phyloP scores from a whole-genome alignment of 2,797 vertebrate species.

The Halcyon chelicuti region DNA sequence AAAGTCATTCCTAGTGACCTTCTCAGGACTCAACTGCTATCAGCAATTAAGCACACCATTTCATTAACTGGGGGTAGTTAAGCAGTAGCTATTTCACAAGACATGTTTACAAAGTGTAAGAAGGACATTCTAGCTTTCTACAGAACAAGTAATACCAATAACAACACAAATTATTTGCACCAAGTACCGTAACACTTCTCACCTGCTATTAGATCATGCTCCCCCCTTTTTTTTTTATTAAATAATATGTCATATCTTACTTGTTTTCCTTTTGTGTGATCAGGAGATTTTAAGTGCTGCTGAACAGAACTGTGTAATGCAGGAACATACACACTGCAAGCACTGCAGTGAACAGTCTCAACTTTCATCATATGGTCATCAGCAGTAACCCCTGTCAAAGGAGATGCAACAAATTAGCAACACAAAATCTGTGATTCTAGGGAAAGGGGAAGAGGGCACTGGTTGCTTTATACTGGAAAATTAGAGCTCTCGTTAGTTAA shows the following conservation, averaged over 20 bases:
- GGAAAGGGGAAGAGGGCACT: not conserved
- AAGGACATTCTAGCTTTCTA: not conserved
- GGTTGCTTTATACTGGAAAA: not conserved
- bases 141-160: not conserved
- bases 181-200: not conserved
- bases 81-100: not conserved
- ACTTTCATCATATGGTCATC: slow-evolving; percentile 90
- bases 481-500: not conserved
- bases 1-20: not conserved
- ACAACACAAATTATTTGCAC: not conserved
- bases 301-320: slow-evolving; percentile 85
- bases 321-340: slow-evolving; percentile 86
- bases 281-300: slow-evolving; percentile 84
- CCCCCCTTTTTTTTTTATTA: not conserved
- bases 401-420: not conserved
- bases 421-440: not conserved
- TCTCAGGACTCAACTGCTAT: not conserved
- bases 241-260: slow-evolving; percentile 53
- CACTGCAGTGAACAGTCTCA: slow-evolving; percentile 87
- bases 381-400: slow-evolving; percentile 81
- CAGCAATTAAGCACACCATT: not conserved
- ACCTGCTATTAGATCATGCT: not conserved
- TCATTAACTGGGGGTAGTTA: not conserved
- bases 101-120: not conserved
- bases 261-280: slow-evolving; percentile 85